Evolutionary conservation across 2,113 vertebrate species (phyloP), one percentile per base, ranked within the genome.

Genomic region (Xyliphius kryptos): DNA sequence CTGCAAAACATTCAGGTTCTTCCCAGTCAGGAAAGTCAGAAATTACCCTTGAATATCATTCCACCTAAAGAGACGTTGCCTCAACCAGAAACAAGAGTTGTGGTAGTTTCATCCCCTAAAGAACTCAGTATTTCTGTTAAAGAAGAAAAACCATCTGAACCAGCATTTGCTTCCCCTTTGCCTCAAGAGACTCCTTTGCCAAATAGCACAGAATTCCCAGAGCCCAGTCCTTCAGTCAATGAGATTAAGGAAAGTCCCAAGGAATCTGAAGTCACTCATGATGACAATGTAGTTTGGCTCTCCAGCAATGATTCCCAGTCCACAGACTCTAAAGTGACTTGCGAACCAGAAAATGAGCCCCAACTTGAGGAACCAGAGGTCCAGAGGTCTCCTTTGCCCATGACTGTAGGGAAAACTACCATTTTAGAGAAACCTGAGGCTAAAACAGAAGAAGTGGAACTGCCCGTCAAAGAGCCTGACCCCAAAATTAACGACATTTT

Each of bases 301-400:
- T 84, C 74, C 0, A 80, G 68, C 14, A 64, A 81, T 55, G 88
- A 91, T 44, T 82, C 82, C 41, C 88, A 83, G 4, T 86, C 88
- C 60, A 85, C 86, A 0, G 87, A 90, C n/a, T 77, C 87, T 19
- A 87, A 87, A 0, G 83, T 87, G 9, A 79, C 54, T 50, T 74
- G 74, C 53, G 87, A 90, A 63, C 70, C 85, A 26, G 90, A 94
- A 53, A 38, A 63, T 58, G 78, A 85, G 58, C 55, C 57, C 32
- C 69, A 78, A 22, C 17, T 65, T 26, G 77, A 83, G 60, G 47
- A 72, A 40, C 60, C 76, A 56, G 83, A 79, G 32, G 46, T 76
- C 16, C 49, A 59, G 47, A 74, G 74, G 36, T 78, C 83, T 21
- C 78, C 54, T 0, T 63, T 77, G 20, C 54, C 63, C 20, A 86